Evolutionary conservation across 2,113 vertebrate genomes (phyloP).

Genomic region (Hippocampus zosterae): DNA sequence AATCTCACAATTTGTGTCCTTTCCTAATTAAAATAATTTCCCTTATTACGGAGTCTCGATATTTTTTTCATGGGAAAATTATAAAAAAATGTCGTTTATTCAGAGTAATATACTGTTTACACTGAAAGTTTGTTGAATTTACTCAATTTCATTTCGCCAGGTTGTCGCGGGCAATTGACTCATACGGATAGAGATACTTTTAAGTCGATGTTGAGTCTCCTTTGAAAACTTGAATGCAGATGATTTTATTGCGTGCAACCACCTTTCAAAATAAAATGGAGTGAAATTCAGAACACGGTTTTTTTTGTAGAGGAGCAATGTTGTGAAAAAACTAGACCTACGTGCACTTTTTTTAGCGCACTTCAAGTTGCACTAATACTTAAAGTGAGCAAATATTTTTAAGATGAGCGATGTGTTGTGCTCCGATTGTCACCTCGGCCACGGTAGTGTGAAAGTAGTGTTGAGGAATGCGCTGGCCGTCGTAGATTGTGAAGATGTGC

Average conservation of each 20-base stretch:
- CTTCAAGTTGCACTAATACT: not conserved
- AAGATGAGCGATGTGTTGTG: not conserved
- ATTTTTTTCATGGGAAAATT: not conserved
- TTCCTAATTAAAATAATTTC: not conserved
- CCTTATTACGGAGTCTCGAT: not conserved
- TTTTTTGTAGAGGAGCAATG: not conserved
- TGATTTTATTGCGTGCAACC: too few relatives aligned
- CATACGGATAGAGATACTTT: too few relatives aligned
- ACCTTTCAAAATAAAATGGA: too few relatives aligned
- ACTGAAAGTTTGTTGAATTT: too few relatives aligned
- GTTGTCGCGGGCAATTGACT: too few relatives aligned
- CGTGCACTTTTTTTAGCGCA: too few relatives aligned
- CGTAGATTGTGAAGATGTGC: not conserved
- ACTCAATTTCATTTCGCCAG: too few relatives aligned
- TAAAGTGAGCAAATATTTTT: not conserved
- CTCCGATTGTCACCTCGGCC: not conserved
- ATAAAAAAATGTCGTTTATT: not conserved
- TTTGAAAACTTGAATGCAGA: too few relatives aligned
- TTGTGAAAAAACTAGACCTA: not conserved
- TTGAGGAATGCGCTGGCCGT: not conserved
- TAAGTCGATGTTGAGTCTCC: too few relatives aligned
- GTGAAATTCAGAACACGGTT: too few relatives aligned
- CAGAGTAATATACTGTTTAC: too few relatives aligned
- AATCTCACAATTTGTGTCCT: not conserved
- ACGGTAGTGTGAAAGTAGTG: not conserved